phyloP scores from a whole-genome alignment of 1,140 invertebrate species.

The silkworm (Bombyx mori) region ASM3026992v2 NC_085114.1:7823501-7824000 shows the following conservation, averaged over 20 bases:
- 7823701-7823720: conserved; percentile 63
- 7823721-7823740: conserved; percentile 60
- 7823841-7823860: too few relatives aligned
- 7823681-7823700: conserved; percentile 67
- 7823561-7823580: conserved; percentile 15
- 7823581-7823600: conserved; percentile 23
- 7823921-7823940: too few relatives aligned
- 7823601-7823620: conserved; percentile 56
- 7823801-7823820: too few relatives aligned
- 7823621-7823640: conserved; percentile 47
- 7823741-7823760: conserved; percentile 53
- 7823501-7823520: too few relatives aligned
- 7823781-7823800: conserved; percentile 22
- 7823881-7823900: too few relatives aligned
- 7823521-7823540: too few relatives aligned
- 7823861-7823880: too few relatives aligned
- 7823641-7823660: conserved; percentile 69
- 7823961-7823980: too few relatives aligned
- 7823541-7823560: conserved; percentile 7
- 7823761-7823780: conserved; percentile 37
- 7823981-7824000: too few relatives aligned
- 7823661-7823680: conserved; percentile 69
- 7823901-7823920: too few relatives aligned
- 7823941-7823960: too few relatives aligned
- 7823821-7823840: too few relatives aligned